A percentile compares a stretch with the other conserved stretches of the same genome.
phyloP scores from a whole-genome alignment of 2,797 vertebrate genomes.

The Xiphorhynchus erythropygius region DNA sequence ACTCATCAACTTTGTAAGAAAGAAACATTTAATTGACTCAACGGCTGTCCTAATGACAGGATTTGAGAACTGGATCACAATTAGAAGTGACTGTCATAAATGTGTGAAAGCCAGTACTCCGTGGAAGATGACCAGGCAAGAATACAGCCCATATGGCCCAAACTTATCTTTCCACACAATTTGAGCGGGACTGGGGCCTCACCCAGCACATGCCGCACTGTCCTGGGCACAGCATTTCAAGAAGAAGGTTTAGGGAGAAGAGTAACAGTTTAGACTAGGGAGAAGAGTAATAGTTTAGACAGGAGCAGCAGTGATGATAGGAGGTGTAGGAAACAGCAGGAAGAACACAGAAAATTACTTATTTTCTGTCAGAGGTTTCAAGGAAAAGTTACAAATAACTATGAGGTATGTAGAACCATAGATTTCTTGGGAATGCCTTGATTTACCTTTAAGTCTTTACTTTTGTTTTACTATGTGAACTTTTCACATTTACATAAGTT shows the following conservation, averaged over 20 bases:
- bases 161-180: neutral
- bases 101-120: neutral
- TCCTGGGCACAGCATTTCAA: accelerated
- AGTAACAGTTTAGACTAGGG: neutral
- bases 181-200: neutral
- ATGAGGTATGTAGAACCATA: neutral
- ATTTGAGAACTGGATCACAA: neutral
- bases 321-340: neutral
- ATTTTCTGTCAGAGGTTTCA: neutral
- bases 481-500: neutral
- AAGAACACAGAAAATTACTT: neutral
- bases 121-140: neutral
- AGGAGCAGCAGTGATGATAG: neutral
- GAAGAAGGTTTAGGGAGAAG: neutral
- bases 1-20: neutral
- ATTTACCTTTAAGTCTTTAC: neutral
- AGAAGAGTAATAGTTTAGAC: neutral
- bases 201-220: accelerated
- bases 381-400: neutral
- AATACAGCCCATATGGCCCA: neutral
- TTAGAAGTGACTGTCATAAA: neutral
- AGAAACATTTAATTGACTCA: neutral
- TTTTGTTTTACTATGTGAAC: neutral
- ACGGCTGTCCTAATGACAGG: neutral
- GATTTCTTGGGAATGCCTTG: neutral